Percentiles rank a stretch among this genome's conserved stretches.
Evolutionary conservation across 2,113 vertebrate genomes (phyloP).

Genomic region (Trichomycterus rosablanca): DNA sequence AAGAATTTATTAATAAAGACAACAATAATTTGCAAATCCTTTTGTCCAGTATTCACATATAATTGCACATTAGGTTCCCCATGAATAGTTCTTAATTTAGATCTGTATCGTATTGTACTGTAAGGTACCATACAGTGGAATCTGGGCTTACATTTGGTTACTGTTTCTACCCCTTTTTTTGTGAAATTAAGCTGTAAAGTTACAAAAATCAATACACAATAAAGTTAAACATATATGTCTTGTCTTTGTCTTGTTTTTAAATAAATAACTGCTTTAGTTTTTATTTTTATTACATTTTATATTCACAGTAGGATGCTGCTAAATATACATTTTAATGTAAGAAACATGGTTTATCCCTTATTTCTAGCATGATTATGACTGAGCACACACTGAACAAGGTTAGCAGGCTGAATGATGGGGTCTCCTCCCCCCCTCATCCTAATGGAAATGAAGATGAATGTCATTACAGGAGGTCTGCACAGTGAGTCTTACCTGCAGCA

Average conservation of each 20-base stretch:
- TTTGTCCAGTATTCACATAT: too few relatives aligned
- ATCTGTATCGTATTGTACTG: too few relatives aligned
- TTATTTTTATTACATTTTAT: background rate
- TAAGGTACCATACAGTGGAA: too few relatives aligned
- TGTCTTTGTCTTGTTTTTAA: background rate
- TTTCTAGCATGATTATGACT: background rate
- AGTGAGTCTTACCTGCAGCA: constrained; percentile 49
- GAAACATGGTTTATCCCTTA: background rate
- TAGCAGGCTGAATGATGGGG: constrained; percentile 18
- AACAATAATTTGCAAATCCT: too few relatives aligned
- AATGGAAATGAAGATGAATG: constrained; percentile 34
- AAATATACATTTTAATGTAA: background rate
- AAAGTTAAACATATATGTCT: background rate
- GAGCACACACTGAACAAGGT: background rate
- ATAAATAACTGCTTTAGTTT: too few relatives aligned
- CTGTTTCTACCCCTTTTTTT: too few relatives aligned
- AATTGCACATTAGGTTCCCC: too few relatives aligned
- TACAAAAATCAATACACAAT: background rate
- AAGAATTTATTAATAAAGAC: too few relatives aligned
- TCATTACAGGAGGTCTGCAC: constrained; percentile 16
- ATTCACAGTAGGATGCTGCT: background rate
- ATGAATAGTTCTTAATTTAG: too few relatives aligned
- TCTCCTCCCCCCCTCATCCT: constrained; percentile 1
- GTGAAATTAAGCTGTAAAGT: too few relatives aligned
- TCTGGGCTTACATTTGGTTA: too few relatives aligned